These are phyloP conservation scores for Scopus umbretta DNA, from an alignment of 2,113 vertebrate genomes.

Conservation along the genomic window DNA sequence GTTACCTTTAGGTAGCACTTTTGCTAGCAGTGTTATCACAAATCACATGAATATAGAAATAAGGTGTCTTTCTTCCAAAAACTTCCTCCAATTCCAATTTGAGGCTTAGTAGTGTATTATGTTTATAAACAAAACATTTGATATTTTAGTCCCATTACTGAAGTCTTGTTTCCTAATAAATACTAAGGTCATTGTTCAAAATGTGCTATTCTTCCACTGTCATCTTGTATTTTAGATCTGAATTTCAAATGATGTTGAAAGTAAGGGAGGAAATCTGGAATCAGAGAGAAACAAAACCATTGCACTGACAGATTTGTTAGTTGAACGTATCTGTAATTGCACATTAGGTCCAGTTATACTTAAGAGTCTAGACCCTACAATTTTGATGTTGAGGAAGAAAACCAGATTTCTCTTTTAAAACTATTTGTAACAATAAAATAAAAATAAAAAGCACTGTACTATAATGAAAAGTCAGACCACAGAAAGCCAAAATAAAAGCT, in stretches of 20 bases:
- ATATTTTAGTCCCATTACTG: background rate
- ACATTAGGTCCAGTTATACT: background rate
- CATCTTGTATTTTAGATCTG: background rate
- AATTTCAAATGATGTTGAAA: background rate
- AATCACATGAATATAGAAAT: background rate
- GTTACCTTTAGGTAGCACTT: background rate
- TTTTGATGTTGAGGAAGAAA: background rate
- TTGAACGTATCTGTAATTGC: background rate
- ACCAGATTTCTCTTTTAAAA: background rate
- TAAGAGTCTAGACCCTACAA: background rate
- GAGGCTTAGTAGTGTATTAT: background rate
- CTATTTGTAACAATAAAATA: background rate
- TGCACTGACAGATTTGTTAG: background rate
- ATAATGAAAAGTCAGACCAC: background rate
- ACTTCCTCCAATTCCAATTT: background rate
- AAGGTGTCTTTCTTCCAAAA: background rate
- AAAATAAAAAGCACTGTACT: background rate
- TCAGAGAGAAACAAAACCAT: background rate
- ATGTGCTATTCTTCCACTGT: background rate
- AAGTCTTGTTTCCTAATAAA: background rate
- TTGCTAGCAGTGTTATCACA: background rate
- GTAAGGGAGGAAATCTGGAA: background rate
- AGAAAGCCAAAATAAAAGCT: background rate
- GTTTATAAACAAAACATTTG: background rate
- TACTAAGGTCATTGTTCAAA: background rate